phyloP scores from a whole-genome alignment of 2,888 invertebrate species.

The Meta bourneti region DNA sequence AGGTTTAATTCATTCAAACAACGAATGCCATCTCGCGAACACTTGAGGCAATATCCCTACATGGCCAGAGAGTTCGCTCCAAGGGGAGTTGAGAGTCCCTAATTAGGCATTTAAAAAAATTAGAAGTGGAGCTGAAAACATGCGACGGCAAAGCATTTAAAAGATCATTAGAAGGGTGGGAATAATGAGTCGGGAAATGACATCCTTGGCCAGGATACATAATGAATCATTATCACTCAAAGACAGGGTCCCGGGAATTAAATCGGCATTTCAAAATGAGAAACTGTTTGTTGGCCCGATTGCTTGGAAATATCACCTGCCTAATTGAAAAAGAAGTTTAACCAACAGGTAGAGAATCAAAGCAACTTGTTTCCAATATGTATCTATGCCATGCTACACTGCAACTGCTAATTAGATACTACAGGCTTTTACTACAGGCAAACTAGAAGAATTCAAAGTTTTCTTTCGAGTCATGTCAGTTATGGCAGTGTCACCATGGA shows the following conservation, averaged over 20 bases:
- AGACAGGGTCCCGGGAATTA: neutral
- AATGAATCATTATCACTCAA: conserved; percentile 34
- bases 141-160: too few relatives aligned
- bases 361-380: neutral
- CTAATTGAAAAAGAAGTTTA: neutral
- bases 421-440: too few relatives aligned
- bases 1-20: too few relatives aligned
- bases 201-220: conserved; percentile 46
- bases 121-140: too few relatives aligned
- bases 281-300: neutral
- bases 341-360: neutral
- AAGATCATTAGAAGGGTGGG: conserved; percentile 22
- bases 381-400: neutral
- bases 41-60: too few relatives aligned
- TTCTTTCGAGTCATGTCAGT: too few relatives aligned
- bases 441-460: too few relatives aligned
- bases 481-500: too few relatives aligned
- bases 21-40: too few relatives aligned
- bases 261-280: neutral
- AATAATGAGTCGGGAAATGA: conserved; percentile 34
- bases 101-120: too few relatives aligned
- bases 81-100: too few relatives aligned
- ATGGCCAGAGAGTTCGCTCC: too few relatives aligned
- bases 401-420: neutral
- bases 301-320: neutral